Percentiles rank a stretch among this genome's conserved stretches.
These are phyloP conservation scores for Bellardia bayeri DNA, from an alignment of 2,888 invertebrate genomes.

Conservation along the genomic window DNA sequence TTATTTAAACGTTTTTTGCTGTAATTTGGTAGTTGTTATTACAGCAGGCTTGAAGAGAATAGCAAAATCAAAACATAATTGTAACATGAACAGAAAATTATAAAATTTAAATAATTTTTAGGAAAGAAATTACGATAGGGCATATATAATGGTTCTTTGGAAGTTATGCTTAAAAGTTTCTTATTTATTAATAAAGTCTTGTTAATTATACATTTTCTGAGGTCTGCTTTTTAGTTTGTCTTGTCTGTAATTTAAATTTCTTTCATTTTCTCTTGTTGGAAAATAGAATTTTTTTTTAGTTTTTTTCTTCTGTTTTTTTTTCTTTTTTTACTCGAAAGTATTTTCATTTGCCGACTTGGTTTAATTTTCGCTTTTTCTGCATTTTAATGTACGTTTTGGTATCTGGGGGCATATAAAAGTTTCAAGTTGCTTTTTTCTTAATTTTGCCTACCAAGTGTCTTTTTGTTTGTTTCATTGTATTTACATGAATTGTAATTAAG, in stretches of 20 bases:
- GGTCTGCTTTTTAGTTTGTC: background rate
- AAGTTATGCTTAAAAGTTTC: no score
- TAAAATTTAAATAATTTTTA: no score
- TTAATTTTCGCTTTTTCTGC: background rate
- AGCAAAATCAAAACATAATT: background rate
- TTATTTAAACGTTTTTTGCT: background rate
- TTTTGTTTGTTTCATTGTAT: background rate
- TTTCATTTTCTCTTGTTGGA: background rate
- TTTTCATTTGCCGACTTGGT: constrained; percentile 12
- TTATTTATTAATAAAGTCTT: no score
- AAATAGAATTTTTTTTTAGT: background rate
- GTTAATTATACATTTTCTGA: background rate
- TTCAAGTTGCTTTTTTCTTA: constrained; percentile 16
- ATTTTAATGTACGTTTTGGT: constrained; percentile 16
- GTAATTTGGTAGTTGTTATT: background rate
- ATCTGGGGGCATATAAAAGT: constrained; percentile 2
- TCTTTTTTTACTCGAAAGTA: background rate
- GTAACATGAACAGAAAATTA: no score
- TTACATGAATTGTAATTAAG: constrained; percentile 38
- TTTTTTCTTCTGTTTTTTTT: background rate
- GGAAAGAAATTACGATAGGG: no score
- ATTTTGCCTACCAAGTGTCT: constrained; percentile 35
- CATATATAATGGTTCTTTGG: no score
- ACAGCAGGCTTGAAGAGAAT: background rate
- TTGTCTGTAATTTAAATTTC: background rate